A percentile compares a stretch with the other conserved stretches of the same genome.
Conservation (phyloP, 2,113 vertebrate species). For the Nannobrachium achirus region DNA sequence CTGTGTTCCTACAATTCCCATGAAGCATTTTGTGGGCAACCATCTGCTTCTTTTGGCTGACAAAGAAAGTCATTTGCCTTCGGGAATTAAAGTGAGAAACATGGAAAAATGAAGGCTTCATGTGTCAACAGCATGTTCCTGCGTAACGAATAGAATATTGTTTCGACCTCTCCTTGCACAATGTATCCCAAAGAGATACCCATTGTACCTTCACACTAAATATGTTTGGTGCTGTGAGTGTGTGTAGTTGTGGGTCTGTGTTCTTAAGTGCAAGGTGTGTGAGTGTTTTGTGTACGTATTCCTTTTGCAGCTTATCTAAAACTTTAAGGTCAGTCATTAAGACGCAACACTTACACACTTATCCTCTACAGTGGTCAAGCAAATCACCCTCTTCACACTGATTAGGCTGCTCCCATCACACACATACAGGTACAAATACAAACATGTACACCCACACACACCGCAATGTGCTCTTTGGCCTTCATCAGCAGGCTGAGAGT, state of each 20-base stretch:
- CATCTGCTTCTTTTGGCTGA: too few species aligned
- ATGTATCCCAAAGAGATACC: too few species aligned
- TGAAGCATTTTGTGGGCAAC: too few species aligned
- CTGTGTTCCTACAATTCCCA: too few species aligned
- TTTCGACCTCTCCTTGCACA: too few species aligned
- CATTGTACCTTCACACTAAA: neutral
- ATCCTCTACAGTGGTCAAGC: slow-evolving; percentile 9
- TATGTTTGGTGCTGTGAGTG: neutral
- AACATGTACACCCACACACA: slow-evolving; percentile 54
- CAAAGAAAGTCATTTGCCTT: too few species aligned
- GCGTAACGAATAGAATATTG: too few species aligned
- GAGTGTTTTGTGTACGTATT: too few species aligned
- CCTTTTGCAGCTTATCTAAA: neutral
- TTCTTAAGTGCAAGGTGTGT: too few species aligned
- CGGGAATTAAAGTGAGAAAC: too few species aligned
- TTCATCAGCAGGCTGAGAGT: slow-evolving; percentile 93
- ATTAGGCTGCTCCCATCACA: neutral
- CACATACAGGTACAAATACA: slow-evolving; percentile 1
- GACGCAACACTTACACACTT: neutral
- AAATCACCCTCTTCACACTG: slow-evolving; percentile 17
- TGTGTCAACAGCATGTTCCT: too few species aligned
- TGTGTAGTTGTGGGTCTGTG: neutral
- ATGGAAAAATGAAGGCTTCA: too few species aligned
- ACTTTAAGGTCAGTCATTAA: neutral
- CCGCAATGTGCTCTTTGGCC: slow-evolving; percentile 94